Base-by-base conservation (phyloP, 2,797 vertebrate species). In the Melopsittacus undulatus region DNA sequence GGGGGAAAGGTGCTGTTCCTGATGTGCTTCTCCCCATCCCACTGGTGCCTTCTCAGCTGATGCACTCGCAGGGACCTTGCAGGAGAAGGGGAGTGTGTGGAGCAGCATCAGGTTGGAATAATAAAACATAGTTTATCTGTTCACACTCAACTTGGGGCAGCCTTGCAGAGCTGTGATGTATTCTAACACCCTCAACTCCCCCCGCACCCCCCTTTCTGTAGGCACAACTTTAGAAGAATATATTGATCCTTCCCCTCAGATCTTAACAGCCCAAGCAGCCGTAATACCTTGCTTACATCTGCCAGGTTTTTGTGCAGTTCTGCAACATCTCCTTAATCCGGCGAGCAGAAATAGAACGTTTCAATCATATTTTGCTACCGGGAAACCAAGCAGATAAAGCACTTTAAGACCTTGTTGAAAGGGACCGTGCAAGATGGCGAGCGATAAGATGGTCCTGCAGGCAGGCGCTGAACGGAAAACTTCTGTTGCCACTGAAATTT, bases 351-450 rank as follows among this genome's bases (percentile, higher is more conserved):
- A 98, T 98, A 98, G 98, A 98, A 98, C 95, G 38, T 98, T 98
- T 98, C 98, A 98, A 98, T 98, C 98, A 98, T 98, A 98, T 98
- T 98, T 98, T 57, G 97, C 98, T 97, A 96, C 96, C 69, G 96
- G 97, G 97, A 97, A 94, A 92, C 94, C 59, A 64, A 63, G 72
- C 95, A 97, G 98, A 98, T 98, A 98, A 97, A 98, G 97, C 87
- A 74, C 73, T 84, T 97, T 98, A 97, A 98, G 97, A 97, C 98
- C 98, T 97, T 92, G 96, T 91, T 98, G 97, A 98, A 98, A 98
- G 97, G 95, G 97, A 96, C 97, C 59, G 83, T 80, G 96, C 96
- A 83, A 96, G 98, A 97, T 98, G 95, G 97, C n/a, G 89, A 79
- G 80, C 0, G 98, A 98, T 98, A 98, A 97, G 94, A 96, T 84